Evolutionary conservation across 2,888 invertebrate genomes (phyloP), one percentile per base, ranked within the genome.

Genomic region (Cephus runcator): DNA sequence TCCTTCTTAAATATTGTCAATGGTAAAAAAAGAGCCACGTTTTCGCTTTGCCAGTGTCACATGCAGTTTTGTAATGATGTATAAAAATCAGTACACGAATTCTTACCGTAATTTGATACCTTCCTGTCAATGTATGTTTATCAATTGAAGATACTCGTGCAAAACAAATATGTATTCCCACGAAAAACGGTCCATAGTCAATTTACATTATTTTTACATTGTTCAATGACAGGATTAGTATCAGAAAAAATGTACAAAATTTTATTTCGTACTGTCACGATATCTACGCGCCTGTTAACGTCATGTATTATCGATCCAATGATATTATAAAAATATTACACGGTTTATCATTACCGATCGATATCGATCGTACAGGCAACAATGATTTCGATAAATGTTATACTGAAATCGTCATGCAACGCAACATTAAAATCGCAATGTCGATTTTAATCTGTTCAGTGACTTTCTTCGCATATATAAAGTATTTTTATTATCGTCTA

Each of bases 401-500:
- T 56, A 56, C 56, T 56, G 23, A 56, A 56, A 23, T 23, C 9
- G 0, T 23, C 23, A 6, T 15, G 56, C 56, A 1, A 23, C 23
- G 56, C 56, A 23, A 56, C 56, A 56, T 23, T 56, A 9, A 4
- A 56, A 56, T 23, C 9, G 2, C 56, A 23, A 23, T 56, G 9
- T 23, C 0, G 23, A 6, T 56, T 56, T 23, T 56, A 56, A 56
- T 40, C 1, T 6, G 1, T 40, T 15, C 40, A 6, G 15, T 40
- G 15, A 40, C 15, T 40, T 40, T 40, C 40, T 40, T 40, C 15
- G 12, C 71, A 9, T 11, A 71, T 6, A 11, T n/a, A 11, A 12
- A 71, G 6, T 30, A 33, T 33, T 33, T 30, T 76, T 78, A 73
- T 71, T 73, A 34, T 73, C 76, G 56, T 69, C 75, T 78, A 71